Evolutionary conservation across 2,113 vertebrate species (phyloP), one percentile per base, ranked within the genome.

Genomic region (Turnix velox): DNA sequence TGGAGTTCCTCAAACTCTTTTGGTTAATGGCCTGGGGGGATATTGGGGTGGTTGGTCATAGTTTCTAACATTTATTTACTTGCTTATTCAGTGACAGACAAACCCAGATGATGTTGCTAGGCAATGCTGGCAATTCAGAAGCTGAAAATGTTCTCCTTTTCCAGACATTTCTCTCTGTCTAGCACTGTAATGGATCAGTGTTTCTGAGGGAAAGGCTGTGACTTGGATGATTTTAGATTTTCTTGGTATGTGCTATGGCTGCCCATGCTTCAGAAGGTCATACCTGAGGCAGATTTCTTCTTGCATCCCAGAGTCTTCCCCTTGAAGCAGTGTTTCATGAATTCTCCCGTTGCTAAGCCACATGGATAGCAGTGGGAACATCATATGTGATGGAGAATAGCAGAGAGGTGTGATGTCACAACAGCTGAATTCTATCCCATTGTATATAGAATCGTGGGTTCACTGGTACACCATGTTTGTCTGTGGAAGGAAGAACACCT

Each of bases 91-190:
- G n/a, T 77, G 63, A 46, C 42, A 91, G 59, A 48, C 43, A 27
- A 85, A 40, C 33, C 14, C 28, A 46, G 59, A 62, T 46, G 54
- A 43, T 66, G 72, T 92, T 94, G 88, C 88, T 95, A 93, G 58
- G 90, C 68, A 85, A 55, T 88, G 18, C 67, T 90, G 76, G 35
- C 35, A 71, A 62, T 71, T 86, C 7, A 14, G 18, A 20, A 80
- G 46, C 67, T 88, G 65, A 84, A 79, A 87, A 82, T 33, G 24
- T 59, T 28, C 15, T 68, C 48, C 48, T 87, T 90, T 88, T 73
- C 42, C 62, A 54, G 37, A 33, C 4, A 51, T 52, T 76, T 87
- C 87, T 33, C 54, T 49, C 0, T 46, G 17, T 74, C 73, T 43
- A 67, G n/a, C 17, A 52, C 40, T 52, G 43, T 39, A 33, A 51